phyloP scores from a whole-genome alignment of 2,888 invertebrate genomes.

The Phortica magna region DNA sequence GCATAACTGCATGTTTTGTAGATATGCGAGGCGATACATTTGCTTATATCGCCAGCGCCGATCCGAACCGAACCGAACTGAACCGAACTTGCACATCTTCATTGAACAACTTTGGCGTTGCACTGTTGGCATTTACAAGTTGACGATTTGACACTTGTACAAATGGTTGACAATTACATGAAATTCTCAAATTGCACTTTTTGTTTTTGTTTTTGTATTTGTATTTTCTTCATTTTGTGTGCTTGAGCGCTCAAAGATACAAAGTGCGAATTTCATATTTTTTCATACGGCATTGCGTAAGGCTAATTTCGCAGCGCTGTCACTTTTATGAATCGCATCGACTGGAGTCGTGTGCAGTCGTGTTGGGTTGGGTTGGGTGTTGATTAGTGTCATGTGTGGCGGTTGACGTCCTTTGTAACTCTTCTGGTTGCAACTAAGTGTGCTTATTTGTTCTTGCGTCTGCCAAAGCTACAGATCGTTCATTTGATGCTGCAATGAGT shows the following conservation, averaged over 20 bases:
- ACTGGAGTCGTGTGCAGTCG: conserved; percentile 17
- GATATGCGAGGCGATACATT: not conserved
- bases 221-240: not conserved
- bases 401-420: not conserved
- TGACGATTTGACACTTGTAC: conserved; percentile 63
- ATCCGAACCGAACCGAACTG: conserved; percentile 21
- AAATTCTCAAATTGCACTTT: conserved; percentile 54
- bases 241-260: conserved; percentile 4
- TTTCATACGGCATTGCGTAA: conserved; percentile 9
- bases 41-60: conserved; percentile 39
- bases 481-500: conserved; percentile 51
- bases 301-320: conserved; percentile 12
- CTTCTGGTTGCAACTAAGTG: not conserved
- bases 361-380: conserved; percentile 18
- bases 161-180: conserved; percentile 71
- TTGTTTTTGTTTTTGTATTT: conserved; percentile 41
- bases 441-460: not conserved
- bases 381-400: conserved; percentile 15
- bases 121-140: conserved; percentile 36
- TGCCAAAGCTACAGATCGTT: not conserved
- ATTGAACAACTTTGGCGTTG: conserved; percentile 37
- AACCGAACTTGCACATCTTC: conserved; percentile 35
- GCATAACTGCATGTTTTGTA: conserved; percentile 13
- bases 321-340: conserved; percentile 20
- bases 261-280: not conserved